Percentiles rank a stretch among this genome's conserved stretches.
Conservation (phyloP, 2,888 invertebrate genomes). For the Drosophila recens region DNA sequence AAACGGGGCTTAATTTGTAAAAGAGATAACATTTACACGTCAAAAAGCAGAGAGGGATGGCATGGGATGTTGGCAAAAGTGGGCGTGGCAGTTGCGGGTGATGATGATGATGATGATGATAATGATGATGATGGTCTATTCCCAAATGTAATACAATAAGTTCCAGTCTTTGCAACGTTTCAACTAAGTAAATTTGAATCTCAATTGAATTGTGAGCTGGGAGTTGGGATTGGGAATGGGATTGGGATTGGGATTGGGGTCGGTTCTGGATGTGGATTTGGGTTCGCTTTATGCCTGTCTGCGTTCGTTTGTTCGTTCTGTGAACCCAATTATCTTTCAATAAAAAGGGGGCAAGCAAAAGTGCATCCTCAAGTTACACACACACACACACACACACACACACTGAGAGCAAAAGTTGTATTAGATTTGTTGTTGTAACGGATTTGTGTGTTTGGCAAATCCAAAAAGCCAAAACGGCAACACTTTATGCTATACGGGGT, state of each 20-base stretch:
- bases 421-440: constrained; percentile 65
- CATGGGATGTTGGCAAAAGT: not conserved
- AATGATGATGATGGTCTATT: constrained; percentile 32
- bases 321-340: constrained; percentile 84
- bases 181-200: constrained; percentile 80
- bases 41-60: constrained; percentile 60
- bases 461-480: constrained; percentile 82
- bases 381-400: constrained; percentile 12
- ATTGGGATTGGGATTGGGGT: constrained; percentile 20
- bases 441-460: constrained; percentile 79
- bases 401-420: constrained; percentile 49
- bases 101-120: constrained; percentile 6
- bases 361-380: constrained; percentile 83
- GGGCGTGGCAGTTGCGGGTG: constrained; percentile 52
- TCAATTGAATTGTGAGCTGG: constrained; percentile 77
- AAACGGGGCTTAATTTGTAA: constrained; percentile 69
- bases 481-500: constrained; percentile 47
- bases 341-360: constrained; percentile 79
- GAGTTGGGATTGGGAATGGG: too few species aligned
- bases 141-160: constrained; percentile 72
- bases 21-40: constrained; percentile 79
- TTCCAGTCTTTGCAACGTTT: constrained; percentile 10
- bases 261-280: not conserved
- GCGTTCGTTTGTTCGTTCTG: constrained; percentile 48
- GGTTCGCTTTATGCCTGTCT: constrained; percentile 76